Evolutionary conservation across 2,797 vertebrate species (phyloP).

Genomic region (Gymnothorax reevesii): DNA sequence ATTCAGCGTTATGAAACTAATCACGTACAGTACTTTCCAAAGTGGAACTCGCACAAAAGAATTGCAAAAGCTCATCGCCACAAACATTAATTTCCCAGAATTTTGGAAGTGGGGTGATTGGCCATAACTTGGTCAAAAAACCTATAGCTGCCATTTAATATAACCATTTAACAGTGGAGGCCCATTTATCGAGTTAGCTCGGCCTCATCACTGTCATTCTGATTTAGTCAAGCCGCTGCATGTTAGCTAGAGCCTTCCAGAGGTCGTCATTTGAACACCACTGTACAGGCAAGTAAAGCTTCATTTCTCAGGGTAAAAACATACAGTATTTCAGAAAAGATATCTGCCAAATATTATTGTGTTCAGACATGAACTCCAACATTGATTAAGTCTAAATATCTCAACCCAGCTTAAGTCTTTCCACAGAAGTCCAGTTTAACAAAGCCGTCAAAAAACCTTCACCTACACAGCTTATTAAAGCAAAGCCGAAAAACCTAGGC

Average conservation of each 20-base stretch:
- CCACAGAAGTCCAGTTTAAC: too few species aligned
- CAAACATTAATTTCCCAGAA: background rate
- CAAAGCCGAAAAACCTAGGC: background rate
- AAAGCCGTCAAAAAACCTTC: background rate
- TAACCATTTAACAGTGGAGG: background rate
- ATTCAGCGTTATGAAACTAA: background rate
- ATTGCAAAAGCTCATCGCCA: background rate
- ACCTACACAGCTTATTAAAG: background rate
- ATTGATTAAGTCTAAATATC: background rate
- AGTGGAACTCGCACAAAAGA: background rate
- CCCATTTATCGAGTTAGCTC: background rate
- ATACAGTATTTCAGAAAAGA: background rate
- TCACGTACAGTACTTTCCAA: background rate
- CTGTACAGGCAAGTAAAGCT: background rate
- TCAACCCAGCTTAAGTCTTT: background rate
- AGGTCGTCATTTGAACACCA: background rate
- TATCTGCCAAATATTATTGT: background rate
- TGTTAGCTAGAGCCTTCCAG: background rate
- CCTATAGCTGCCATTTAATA: slow-evolving; percentile 16
- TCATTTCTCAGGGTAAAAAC: background rate
- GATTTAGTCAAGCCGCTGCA: background rate
- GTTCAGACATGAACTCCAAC: too few species aligned
- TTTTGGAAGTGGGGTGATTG: background rate
- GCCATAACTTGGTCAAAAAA: slow-evolving; percentile 1
- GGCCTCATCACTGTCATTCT: background rate